phyloP scores from a whole-genome alignment of 2,113 vertebrate genomes.

The Bujurquina vittata region DNA sequence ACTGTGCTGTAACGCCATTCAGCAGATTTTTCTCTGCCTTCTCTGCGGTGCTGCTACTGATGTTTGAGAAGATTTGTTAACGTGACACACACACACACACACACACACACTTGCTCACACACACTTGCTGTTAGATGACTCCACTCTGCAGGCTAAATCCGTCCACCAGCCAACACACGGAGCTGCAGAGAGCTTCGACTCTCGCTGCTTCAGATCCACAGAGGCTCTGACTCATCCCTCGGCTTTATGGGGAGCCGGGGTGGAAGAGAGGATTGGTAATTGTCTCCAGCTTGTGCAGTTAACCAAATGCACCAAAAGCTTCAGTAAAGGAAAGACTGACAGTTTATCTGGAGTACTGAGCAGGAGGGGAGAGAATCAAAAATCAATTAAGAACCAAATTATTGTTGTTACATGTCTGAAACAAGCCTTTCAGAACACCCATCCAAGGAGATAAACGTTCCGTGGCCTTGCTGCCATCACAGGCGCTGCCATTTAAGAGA shows the following conservation, averaged over 20 bases:
- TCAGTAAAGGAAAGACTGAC: background rate
- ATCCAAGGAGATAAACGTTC: no score
- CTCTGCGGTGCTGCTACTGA: background rate
- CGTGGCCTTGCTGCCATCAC: no score
- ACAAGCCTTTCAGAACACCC: no score
- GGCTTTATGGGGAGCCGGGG: background rate
- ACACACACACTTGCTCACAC: background rate
- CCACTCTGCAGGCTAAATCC: constrained; percentile 23
- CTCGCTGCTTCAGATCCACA: constrained; percentile 6
- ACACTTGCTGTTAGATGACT: background rate
- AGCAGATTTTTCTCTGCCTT: background rate
- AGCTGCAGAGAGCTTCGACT: background rate
- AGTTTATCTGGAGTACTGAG: background rate
- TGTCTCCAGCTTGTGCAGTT: background rate
- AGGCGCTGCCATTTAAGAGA: no score
- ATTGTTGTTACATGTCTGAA: no score
- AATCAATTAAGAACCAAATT: no score
- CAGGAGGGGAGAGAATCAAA: background rate
- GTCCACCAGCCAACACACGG: constrained; percentile 24
- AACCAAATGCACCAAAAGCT: background rate
- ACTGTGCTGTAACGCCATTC: background rate
- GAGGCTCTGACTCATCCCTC: constrained; percentile 41
- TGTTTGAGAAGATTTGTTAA: background rate
- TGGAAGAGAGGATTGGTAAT: background rate
- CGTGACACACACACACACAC: background rate